Evolutionary conservation across 2,797 vertebrate species (phyloP).

Genomic region (Enteromius unitaeniatus): DNA sequence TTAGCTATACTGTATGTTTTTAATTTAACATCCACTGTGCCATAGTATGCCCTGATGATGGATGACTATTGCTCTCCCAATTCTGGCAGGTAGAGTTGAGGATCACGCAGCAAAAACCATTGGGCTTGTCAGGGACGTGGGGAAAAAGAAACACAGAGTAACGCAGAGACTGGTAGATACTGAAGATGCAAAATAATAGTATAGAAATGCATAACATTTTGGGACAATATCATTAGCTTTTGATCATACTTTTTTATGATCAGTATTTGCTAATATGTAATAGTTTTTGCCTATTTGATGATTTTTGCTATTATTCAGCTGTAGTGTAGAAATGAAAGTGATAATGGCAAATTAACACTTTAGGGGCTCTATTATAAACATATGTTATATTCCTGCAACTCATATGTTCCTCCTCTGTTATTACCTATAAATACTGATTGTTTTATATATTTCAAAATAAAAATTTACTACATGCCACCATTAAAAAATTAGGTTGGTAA

Average conservation of each 20-base stretch:
- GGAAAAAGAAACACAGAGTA: slow-evolving; percentile 42
- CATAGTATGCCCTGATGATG: slow-evolving; percentile 69
- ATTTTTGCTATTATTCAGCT: too few species aligned
- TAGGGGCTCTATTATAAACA: too few species aligned
- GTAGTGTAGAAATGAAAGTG: not conserved
- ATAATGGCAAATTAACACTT: too few species aligned
- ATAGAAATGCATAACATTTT: not conserved
- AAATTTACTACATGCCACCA: too few species aligned
- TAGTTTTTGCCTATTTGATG: not conserved
- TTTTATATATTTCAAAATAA: not conserved
- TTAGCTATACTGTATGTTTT: slow-evolving; percentile 67
- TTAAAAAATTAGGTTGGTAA: too few species aligned
- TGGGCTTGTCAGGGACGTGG: slow-evolving; percentile 1
- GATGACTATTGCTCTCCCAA: slow-evolving; percentile 70
- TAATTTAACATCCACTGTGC: slow-evolving; percentile 73
- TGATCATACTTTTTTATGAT: not conserved
- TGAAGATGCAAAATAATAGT: not conserved
- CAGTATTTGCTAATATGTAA: too few species aligned
- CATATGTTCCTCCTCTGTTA: too few species aligned
- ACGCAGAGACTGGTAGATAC: slow-evolving; percentile 40
- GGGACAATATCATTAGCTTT: not conserved
- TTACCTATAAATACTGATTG: not conserved
- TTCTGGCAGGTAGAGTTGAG: slow-evolving; percentile 69
- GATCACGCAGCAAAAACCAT: slow-evolving; percentile 37
- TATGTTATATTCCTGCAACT: too few species aligned